Base-by-base conservation (phyloP, 1,140 invertebrate species). In the Lethrus apterus region DNA sequence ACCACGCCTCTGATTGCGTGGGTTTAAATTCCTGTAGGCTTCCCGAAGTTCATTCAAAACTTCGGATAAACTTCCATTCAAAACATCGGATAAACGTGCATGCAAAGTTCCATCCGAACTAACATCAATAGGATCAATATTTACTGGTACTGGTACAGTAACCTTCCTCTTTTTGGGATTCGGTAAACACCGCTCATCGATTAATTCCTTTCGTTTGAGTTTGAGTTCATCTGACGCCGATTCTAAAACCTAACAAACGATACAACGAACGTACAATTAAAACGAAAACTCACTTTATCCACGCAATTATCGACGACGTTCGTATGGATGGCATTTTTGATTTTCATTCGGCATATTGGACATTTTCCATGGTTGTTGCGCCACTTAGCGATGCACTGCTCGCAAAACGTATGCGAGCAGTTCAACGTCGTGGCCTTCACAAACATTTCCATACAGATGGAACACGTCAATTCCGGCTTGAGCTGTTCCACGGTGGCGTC, bases 341-440 rank as follows among this genome's bases (percentile, higher is more conserved):
- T 62, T 36, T 42, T 46, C 11, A 44, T 46, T 59, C 81, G 69
- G 63, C 86, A 90, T 33, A 83, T 76, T 0, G 86, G 86, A 65
- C 87, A 90, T 5, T 79, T 75, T 17, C 70, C 77, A 52, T 80
- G 80, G 46, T 80, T 84, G 30, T 77, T 79, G 50, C 76, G 78
- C 88, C 87, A 91, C 34, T 68, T 64, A 0, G 66, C 60, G 21
- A 91, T 86, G 58, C 87, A 90, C 51, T 75, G 71, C 18, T 77
- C 66, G 60, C 88, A 91, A 58, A 86, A 89, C 1, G 81, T 82
- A 53, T 91, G 88, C 0, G 78, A 78, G 61, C 87, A 91, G 58
- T 78, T 81, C 4, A 89, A 62, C 0, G 80, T 81, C 9, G 76
- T 79, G 0, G 86, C 79, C 23, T 69, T 69, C 0, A 89, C 70